Conservation (phyloP, 2,113 vertebrate genomes). For the Eonycteris spelaea region DNA sequence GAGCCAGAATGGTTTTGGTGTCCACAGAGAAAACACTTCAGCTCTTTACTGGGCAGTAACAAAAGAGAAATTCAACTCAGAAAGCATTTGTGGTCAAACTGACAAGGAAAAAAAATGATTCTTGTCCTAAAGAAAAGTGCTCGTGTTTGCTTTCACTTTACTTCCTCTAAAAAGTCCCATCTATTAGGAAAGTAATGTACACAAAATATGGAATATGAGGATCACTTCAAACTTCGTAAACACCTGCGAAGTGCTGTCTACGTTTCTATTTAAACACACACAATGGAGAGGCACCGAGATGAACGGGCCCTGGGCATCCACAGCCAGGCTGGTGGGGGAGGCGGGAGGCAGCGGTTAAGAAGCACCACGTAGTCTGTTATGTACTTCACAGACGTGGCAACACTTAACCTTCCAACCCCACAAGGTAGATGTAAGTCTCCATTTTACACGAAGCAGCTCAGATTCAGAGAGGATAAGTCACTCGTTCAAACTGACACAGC, state of each 20-base stretch:
- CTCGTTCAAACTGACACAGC: neutral
- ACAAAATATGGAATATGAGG: neutral
- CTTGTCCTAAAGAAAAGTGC: neutral
- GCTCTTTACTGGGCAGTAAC: neutral
- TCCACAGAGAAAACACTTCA: neutral
- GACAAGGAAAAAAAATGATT: neutral
- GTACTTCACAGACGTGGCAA: fast-evolving
- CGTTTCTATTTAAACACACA: neutral
- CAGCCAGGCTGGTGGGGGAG: neutral
- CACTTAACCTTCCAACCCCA: no score
- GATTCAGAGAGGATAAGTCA: neutral
- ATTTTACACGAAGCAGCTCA: neutral
- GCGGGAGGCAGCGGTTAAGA: no score
- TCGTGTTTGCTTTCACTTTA: neutral
- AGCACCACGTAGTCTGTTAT: no score
- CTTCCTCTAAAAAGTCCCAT: neutral
- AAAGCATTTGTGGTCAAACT: neutral
- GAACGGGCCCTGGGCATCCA: neutral
- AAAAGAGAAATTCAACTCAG: neutral
- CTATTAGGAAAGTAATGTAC: neutral
- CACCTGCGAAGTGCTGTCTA: neutral
- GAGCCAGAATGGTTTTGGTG: neutral
- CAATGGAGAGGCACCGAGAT: neutral
- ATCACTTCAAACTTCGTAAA: neutral
- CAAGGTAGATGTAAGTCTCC: no score